phyloP scores from a whole-genome alignment of 2,888 invertebrate genomes.

The Eupeodes latifasciatus region DNA sequence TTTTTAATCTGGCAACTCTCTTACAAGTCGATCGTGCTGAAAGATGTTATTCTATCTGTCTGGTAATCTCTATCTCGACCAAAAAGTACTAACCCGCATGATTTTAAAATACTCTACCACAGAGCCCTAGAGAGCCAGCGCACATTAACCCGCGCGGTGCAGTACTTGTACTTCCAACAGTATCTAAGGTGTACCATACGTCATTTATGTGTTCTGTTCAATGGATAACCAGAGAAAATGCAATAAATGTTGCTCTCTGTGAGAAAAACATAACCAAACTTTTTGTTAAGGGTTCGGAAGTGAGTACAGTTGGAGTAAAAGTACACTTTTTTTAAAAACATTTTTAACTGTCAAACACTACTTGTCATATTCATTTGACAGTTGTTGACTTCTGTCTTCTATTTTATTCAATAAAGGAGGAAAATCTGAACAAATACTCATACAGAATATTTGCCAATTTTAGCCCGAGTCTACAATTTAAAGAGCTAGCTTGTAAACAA shows the following conservation, averaged over 20 bases:
- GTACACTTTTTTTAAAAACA: too few species aligned
- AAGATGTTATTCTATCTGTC: background rate
- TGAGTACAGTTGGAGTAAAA: background rate
- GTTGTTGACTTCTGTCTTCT: too few species aligned
- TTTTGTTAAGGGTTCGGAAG: background rate
- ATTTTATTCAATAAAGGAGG: too few species aligned
- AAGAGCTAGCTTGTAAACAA: too few species aligned
- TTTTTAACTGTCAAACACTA: background rate
- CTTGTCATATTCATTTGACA: background rate
- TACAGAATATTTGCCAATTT: too few species aligned
- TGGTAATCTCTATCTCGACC: background rate
- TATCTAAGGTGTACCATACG: slow-evolving; percentile 67
- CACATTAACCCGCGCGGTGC: slow-evolving; percentile 39
- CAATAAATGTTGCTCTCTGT: background rate
- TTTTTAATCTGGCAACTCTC: slow-evolving; percentile 1
- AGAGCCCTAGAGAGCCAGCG: background rate
- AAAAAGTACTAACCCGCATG: background rate
- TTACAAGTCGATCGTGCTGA: background rate
- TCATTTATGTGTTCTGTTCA: slow-evolving; percentile 49
- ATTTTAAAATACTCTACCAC: background rate
- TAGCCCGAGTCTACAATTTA: too few species aligned
- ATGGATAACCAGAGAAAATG: slow-evolving; percentile 15
- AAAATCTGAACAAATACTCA: too few species aligned
- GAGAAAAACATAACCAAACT: background rate
- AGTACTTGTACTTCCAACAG: slow-evolving; percentile 62